Evolutionary conservation across 2,113 vertebrate species (phyloP), one percentile per base, ranked within the genome.

Genomic region (Laticauda colubrina): DNA sequence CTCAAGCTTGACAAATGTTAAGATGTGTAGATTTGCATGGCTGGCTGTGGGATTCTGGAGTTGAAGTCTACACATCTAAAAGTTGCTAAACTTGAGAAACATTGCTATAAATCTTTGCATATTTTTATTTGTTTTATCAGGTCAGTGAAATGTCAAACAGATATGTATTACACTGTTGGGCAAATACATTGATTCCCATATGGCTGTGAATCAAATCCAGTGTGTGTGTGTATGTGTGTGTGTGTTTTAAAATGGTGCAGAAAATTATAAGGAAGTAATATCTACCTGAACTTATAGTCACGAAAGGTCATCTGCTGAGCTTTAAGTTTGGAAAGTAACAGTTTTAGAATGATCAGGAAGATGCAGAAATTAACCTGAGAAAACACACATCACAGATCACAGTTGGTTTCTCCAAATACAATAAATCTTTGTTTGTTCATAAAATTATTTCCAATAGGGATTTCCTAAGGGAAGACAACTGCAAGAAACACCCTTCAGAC

Each of bases 231-330:
- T 45, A 4, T 45, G 45, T 45, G 24, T 53, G 18, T 86, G 43
- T 54, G 45, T 7, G 6, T 9, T 34, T 55, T 43, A 2, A 54
- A 23, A 89, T 23, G 2, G 39, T 43, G 12, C 26, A 89, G n/a
- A 57, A 45, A 56, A 23, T 56, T 43, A 12, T 89, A 23, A 34
- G 21, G 24, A 23, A 57, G 2, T 26, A 85, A 87, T 57, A 92
- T 96, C 48, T 96, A 99, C 99, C 99, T 99, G 98, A 99, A 99
- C 96, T 98, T 99, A 97, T 99, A 99, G 96, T 99, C 98, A 23
- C 98, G 98, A 92, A 99, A 99, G 93, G 97, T 98, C 97, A 98
- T 97, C 95, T 99, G 98, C 94, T 99, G 98, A 64, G 99, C 99
- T 97, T 98, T 99, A 88, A 99, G 97, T 95, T 99, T 99, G 88